A percentile compares a stretch with the other conserved stretches of the same genome.
Conservation (phyloP, 64 coral and sea anemone genomes). For the Actinia tenebrosa region DNA sequence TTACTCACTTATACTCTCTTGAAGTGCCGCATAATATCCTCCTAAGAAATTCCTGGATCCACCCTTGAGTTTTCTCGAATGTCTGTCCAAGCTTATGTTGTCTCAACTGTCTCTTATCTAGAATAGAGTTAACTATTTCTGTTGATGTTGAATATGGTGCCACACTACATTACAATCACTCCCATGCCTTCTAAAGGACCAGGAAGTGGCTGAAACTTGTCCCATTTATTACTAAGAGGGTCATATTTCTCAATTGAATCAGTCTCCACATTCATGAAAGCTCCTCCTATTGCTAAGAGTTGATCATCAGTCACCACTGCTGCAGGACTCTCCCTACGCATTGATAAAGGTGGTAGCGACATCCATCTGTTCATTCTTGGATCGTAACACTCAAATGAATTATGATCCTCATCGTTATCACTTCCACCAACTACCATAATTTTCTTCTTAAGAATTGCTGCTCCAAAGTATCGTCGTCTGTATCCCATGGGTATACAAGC, state of each 20-base stretch:
- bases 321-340: slow-evolving; percentile 81
- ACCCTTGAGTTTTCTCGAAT: too few species aligned
- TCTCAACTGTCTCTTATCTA: too few species aligned
- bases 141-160: too few species aligned
- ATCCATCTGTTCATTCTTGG: slow-evolving; percentile 93
- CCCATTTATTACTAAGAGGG: slow-evolving; percentile 86
- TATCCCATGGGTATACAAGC: slow-evolving; percentile 83
- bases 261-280: slow-evolving; percentile 90
- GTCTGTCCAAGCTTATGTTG: too few species aligned
- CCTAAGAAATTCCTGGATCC: too few species aligned
- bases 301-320: slow-evolving; percentile 80
- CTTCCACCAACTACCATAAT: slow-evolving; percentile 91
- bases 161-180: slow-evolving; percentile 51
- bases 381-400: slow-evolving; percentile 94
- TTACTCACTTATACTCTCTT: too few species aligned
- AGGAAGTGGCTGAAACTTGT: slow-evolving; percentile 66
- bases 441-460: slow-evolving; percentile 86
- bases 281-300: slow-evolving; percentile 80
- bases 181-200: slow-evolving; percentile 89
- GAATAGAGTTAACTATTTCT: too few species aligned
- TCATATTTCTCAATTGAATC: slow-evolving; percentile 77
- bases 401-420: slow-evolving; percentile 97
- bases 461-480: slow-evolving; percentile 92
- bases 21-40: too few species aligned
- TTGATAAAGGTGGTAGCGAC: slow-evolving; percentile 76